phyloP scores from a whole-genome alignment of 2,888 invertebrate species.

The Lasioglossum lativentre region DNA sequence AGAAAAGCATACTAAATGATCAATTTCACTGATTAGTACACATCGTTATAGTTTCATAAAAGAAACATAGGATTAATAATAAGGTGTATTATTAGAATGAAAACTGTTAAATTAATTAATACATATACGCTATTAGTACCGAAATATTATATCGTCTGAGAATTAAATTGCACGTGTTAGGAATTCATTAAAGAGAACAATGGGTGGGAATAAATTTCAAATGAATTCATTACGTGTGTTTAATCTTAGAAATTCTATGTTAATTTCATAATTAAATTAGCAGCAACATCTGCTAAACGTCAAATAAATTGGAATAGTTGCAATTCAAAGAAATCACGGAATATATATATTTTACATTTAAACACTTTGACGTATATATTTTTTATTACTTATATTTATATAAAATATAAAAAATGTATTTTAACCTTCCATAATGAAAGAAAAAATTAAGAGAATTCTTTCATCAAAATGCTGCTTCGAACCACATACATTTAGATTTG shows the following conservation, averaged over 20 bases:
- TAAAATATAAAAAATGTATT: neutral
- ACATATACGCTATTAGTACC: neutral
- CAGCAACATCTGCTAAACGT: neutral
- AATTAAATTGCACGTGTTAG: neutral
- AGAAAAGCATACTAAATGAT: constrained; percentile 1
- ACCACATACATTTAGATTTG: neutral
- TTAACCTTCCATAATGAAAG: neutral
- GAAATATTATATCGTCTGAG: neutral
- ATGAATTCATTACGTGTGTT: neutral
- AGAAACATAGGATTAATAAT: neutral
- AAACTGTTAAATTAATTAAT: neutral
- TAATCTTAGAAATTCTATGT: neutral
- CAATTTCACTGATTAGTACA: constrained; percentile 1
- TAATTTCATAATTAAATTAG: neutral
- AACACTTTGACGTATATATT: neutral
- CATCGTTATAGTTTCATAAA: neutral
- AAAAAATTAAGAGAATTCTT: neutral
- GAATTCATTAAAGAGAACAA: neutral
- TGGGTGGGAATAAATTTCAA: neutral
- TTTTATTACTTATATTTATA: too few relatives aligned
- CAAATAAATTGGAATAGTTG: neutral
- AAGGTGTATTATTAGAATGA: neutral
- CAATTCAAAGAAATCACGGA: neutral
- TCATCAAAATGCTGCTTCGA: neutral
- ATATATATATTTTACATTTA: neutral